Evolutionary conservation across 2,888 invertebrate genomes (phyloP), one percentile per base, ranked within the genome.

Genomic region (Pseudococcus viburni): DNA sequence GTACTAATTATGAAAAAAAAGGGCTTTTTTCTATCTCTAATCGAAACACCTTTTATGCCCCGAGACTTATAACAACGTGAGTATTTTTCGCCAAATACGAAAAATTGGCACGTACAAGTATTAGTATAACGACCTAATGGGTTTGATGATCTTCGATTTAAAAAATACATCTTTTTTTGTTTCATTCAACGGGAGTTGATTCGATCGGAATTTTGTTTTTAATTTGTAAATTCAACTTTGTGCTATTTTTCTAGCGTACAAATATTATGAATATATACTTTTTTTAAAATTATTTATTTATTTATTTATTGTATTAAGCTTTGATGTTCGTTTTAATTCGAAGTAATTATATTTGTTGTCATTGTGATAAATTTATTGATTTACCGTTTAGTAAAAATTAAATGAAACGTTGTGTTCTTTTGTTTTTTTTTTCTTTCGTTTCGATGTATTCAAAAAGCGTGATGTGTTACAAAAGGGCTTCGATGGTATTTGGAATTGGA

Each of bases 231-330:
- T 87, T 77, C 46, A 73, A 87, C 73, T 51, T 87, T 87, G 87
- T 87, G 87, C 87, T 87, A 87, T 77, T 87, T 87, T 87, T 87
- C 87, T 87, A 87, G 87, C 87, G 87, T 87, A 87, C 87, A 87
- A 87, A 87, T 73, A 87, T 77, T 77, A 77, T 77, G 39, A 77
- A 77, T 77, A 77, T 77, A 77, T 77, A 26, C 39, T 77, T 77
- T 77, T 73, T 77, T 77, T 77, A 51, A 51, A 51, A 15, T 51
- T 51, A 51, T 51, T 77, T 77, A 87, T 48, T 87, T 87, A 87
- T 87, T 87, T 73, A 87, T 51, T 77, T 87, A 87, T 77, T 39
- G 77, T 48, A 55, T 85, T 87, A 87, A 87, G 87, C 87, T 87
- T 87, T 77, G 77, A 87, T 87, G 87, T 87, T 87, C 87, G 87